Conservation (phyloP, 2,888 invertebrate species). For the Drosophila antonietae region DNA sequence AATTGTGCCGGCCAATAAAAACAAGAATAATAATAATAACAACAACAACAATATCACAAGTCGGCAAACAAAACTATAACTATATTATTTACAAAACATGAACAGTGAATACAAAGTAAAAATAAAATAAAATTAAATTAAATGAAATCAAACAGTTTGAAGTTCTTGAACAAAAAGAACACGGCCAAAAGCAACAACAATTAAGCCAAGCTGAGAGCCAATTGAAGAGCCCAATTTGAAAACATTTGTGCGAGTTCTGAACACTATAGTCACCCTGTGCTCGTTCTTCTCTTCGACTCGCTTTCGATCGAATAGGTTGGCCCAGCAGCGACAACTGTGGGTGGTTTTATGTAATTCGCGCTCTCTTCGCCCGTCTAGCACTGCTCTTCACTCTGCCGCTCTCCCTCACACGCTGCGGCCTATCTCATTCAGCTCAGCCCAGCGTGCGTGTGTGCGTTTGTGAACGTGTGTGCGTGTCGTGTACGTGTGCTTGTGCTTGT, state of each 20-base stretch:
- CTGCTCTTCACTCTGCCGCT: conserved; percentile 55
- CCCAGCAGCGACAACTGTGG: conserved; percentile 44
- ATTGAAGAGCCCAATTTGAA: conserved; percentile 61
- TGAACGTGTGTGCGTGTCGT: conserved; percentile 44
- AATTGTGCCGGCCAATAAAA: conserved; percentile 58
- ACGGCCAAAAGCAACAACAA: conserved; percentile 8
- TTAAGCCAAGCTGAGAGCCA: neutral
- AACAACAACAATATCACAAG: conserved; percentile 14
- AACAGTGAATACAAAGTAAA: conserved; percentile 6
- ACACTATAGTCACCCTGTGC: conserved; percentile 69
- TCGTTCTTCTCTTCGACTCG: conserved; percentile 51
- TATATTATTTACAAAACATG: neutral
- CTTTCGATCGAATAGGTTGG: conserved; percentile 58
- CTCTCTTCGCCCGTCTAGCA: conserved; percentile 60
- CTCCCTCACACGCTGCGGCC: conserved; percentile 37
- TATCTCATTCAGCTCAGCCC: conserved; percentile 20
- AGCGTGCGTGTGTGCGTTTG: conserved; percentile 40
- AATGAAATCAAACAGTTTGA: neutral
- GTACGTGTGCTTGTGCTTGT: conserved; percentile 43
- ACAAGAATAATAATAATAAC: conserved; percentile 36
- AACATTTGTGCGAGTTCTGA: conserved; percentile 47
- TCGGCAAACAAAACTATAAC: conserved; percentile 7
- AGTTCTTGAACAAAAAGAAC: too few relatives aligned
- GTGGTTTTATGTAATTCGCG: conserved; percentile 42
- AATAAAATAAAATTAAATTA: neutral